Conservation (phyloP, 2,888 invertebrate species). For the Amblyjoppa proteus region DNA sequence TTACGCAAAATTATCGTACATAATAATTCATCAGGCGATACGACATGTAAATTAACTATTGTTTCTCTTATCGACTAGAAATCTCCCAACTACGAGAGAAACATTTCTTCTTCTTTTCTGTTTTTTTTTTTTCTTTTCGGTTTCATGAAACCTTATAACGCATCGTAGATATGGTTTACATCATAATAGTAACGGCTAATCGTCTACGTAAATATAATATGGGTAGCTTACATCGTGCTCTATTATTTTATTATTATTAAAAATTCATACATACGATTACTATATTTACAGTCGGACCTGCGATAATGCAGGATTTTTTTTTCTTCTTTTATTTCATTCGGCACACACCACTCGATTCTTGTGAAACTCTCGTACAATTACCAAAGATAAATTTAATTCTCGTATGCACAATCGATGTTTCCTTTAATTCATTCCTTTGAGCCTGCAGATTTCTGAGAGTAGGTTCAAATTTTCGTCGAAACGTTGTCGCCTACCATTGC, state of each 20-base stretch:
- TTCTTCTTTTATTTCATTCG: conserved; percentile 17
- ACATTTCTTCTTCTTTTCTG: conserved; percentile 43
- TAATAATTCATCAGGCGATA: conserved; percentile 29
- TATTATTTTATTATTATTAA: conserved; percentile 68
- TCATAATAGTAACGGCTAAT: conserved; percentile 75
- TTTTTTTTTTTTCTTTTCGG: conserved; percentile 24
- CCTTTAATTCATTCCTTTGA: neutral
- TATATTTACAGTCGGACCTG: conserved; percentile 73
- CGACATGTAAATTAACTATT: conserved; percentile 35
- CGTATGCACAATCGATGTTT: conserved; percentile 18
- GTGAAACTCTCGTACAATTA: neutral
- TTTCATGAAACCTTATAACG: conserved; percentile 69
- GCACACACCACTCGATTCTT: conserved; percentile 23
- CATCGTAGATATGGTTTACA: conserved; percentile 79
- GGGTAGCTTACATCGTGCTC: conserved; percentile 72
- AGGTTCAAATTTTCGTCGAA: neutral
- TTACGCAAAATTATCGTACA: conserved; percentile 10
- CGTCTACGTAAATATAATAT: conserved; percentile 74
- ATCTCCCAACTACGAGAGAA: conserved; percentile 20
- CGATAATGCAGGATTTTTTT: conserved; percentile 20
- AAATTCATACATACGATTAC: conserved; percentile 63
- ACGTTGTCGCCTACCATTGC: neutral
- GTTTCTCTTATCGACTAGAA: conserved; percentile 42
- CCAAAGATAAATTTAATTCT: conserved; percentile 22
- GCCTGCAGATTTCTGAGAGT: neutral